Base-by-base conservation (phyloP, 2,797 vertebrate species). In the Rhadinocentrus ornatus region DNA sequence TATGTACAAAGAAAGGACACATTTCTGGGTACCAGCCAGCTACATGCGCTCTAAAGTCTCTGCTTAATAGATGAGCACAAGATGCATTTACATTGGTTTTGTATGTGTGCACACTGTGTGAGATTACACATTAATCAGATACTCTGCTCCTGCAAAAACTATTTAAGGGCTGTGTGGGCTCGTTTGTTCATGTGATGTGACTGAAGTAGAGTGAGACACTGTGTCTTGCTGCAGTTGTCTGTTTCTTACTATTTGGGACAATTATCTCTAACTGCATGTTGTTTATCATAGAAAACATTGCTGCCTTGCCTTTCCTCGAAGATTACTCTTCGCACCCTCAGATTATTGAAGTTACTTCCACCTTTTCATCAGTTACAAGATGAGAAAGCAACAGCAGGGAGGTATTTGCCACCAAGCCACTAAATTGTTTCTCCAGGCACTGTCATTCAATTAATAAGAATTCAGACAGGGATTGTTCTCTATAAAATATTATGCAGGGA, bases 381-480 rank as follows among this genome's bases (percentile, higher is more conserved):
- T 73, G 82, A 69, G 78, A 78, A 76, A 78, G 37, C 66, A 73
- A 72, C 78, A 83, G 73, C 59, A 55, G 55, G 44, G 62, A 81
- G 76, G 72, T 26, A 62, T 87, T 82, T 81, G 61, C 69, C 31
- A 39, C 71, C 32, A 44, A 83, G 85, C 65, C 64, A 77, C 76
- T 67, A 64, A 75, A 73, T 82, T 86, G 87, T 90, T 87, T 85
- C 77, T 87, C 72, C 52, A 24, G 62, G 69, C 72, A 20, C 59
- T 78, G 82, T 79, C 32, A 64, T 75, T 80, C 86, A 89, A 85
- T 90, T 91, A 90, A 89, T 80, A 74, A 88, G 82, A 81, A 85
- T 81, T 74, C 86, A 87, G 76, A 44, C 15, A 34, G 1, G 55
- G 80, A 78, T 77, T 81, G 77, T 76, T 78, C 66, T 48, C 62